Percentiles rank a stretch among this genome's conserved stretches.
Evolutionary conservation across 2,113 vertebrate genomes (phyloP).

Genomic region (Chiloscyllium plagiosum): DNA sequence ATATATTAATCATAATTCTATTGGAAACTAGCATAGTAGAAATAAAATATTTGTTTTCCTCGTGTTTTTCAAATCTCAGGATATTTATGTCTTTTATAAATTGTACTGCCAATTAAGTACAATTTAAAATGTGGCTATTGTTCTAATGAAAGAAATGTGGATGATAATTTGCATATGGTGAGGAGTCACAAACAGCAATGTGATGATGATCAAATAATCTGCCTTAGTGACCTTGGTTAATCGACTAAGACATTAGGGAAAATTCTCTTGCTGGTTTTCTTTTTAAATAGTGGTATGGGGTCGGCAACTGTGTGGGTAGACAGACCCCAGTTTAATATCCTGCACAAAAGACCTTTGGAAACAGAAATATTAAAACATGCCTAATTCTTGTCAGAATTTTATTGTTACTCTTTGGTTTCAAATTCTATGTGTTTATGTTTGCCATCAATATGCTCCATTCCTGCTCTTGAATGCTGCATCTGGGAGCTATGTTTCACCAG

Average conservation of each 20-base stretch:
- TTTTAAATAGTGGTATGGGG: neutral
- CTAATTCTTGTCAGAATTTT: slow-evolving; percentile 13
- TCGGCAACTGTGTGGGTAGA: neutral
- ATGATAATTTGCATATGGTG: neutral
- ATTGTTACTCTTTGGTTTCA: neutral
- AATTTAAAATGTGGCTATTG: neutral
- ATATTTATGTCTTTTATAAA: neutral
- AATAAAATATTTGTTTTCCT: neutral
- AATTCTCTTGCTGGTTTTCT: neutral
- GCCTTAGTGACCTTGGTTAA: neutral
- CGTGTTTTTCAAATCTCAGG: neutral
- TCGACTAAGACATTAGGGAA: neutral
- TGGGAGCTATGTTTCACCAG: neutral
- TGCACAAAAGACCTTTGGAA: neutral
- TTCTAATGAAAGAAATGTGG: neutral
- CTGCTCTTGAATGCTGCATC: neutral
- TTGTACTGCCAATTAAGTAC: neutral
- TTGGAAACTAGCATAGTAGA: neutral
- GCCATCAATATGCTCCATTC: neutral
- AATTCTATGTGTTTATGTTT: neutral
- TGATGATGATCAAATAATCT: neutral
- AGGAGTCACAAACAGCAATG: neutral
- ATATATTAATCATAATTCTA: neutral
- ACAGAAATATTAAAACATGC: neutral
- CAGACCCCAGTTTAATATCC: neutral